Evolutionary conservation across 2,797 vertebrate species (phyloP), one percentile per base, ranked within the genome.

Genomic region (Atherinosoma microstoma): DNA sequence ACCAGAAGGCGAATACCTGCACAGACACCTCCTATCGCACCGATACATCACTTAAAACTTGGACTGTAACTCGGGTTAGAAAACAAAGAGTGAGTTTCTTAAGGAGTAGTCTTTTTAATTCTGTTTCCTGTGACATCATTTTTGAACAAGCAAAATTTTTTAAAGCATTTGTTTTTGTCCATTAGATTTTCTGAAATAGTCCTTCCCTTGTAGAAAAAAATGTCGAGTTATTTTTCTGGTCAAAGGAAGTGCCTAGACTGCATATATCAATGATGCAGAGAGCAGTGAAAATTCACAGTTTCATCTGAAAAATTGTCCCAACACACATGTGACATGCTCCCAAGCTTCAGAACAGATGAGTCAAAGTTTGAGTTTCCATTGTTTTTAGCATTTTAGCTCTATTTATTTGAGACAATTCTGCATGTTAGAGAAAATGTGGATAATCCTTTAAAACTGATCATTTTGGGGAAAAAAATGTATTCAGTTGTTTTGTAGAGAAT

Each of bases 181-280:
- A 45, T 75, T 70, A 27, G 22, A 53, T 76, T 9, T 24, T 67
- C 51, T 27, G 54, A 18, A 6, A 47, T 69, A 29, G 42, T 73
- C 64, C 61, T 75, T 81, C 68, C 58, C 49, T 60, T 54, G 42
- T 78, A 76, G 53, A 27, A 38, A 57, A 47, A 49, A 66, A 40
- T 20, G 3, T 18, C 51, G 12, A 54, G 18, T 53, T 68, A 16
- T 49, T 36, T 10, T 38, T 57, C 29, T 71, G 49, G 66, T 80
- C 47, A 77, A 69, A 84, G 82, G 79, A 88, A 86, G 85, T 88
- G 86, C 84, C 80, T 84, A 27, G 49, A 74, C 20, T 54, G 65
- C 75, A 70, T 10, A 1, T 34, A 49, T 49, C 42, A 30, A 32
- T 13, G 40, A 73, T 56, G 64, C 63, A 70, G 49, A 69, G 20